A percentile compares a stretch with the other conserved stretches of the same genome.
Evolutionary conservation across 2,113 vertebrate genomes (phyloP).

Genomic region (Pelodiscus sinensis): DNA sequence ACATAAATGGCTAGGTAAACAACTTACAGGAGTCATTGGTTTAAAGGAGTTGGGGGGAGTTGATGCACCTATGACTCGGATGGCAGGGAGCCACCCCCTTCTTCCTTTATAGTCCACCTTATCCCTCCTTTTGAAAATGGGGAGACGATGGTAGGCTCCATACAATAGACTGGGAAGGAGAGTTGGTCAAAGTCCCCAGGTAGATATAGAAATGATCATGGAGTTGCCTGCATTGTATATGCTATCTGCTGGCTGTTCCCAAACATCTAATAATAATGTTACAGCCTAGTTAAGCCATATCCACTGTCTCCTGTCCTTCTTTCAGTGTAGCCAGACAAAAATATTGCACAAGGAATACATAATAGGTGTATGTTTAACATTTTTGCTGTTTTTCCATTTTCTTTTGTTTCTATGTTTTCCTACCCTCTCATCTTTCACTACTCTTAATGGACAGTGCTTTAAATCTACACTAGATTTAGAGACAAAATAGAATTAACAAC

Average conservation of each 20-base stretch:
- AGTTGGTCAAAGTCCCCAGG: not conserved
- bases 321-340: not conserved
- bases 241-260: not conserved
- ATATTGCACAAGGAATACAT: constrained; percentile 47
- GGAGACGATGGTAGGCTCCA: not conserved
- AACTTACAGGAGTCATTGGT: not conserved
- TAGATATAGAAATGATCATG: not conserved
- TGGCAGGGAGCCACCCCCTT: not conserved
- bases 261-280: not conserved
- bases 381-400: constrained; percentile 45
- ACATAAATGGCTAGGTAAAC: not conserved
- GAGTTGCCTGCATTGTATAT: not conserved
- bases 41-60: not conserved
- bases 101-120: not conserved
- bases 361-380: constrained; percentile 51
- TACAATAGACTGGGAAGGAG: not conserved
- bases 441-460: constrained; percentile 70
- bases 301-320: not conserved
- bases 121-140: not conserved
- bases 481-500: constrained; percentile 63
- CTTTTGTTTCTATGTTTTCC: constrained; percentile 58
- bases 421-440: constrained; percentile 56
- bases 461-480: constrained; percentile 52
- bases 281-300: not conserved
- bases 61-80: not conserved